Conservation (phyloP, 2,113 vertebrate species). For the Ptilonorhynchus violaceus region DNA sequence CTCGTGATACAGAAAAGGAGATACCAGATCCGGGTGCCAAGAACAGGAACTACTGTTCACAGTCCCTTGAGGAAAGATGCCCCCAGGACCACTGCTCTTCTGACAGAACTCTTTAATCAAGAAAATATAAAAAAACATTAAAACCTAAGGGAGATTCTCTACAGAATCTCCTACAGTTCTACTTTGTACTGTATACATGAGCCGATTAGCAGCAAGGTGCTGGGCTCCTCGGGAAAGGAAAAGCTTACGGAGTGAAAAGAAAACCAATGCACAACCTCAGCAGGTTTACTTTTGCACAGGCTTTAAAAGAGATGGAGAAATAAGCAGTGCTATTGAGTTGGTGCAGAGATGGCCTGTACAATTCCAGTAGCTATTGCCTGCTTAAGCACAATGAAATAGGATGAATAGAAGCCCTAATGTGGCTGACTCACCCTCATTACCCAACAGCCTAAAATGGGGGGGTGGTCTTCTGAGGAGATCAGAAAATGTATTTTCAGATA, state of each 20-base stretch:
- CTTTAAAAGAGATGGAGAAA: slow-evolving; percentile 29
- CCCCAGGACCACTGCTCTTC: not conserved
- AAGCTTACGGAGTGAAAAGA: not conserved
- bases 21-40: not conserved
- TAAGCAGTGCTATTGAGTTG: slow-evolving; percentile 19
- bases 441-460: not conserved
- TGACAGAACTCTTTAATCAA: slow-evolving; percentile 1
- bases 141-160: not conserved
- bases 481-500: not conserved
- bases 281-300: slow-evolving; percentile 16
- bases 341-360: slow-evolving; percentile 10
- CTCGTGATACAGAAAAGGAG: not conserved
- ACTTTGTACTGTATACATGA: not conserved
- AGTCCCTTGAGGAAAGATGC: not conserved
- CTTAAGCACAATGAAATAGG: slow-evolving; percentile 15
- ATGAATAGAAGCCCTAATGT: slow-evolving; percentile 26
- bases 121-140: not conserved
- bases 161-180: not conserved
- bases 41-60: not conserved
- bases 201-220: not conserved
- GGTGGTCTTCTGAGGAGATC: slow-evolving; percentile 8
- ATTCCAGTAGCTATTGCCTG: slow-evolving; percentile 30
- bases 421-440: slow-evolving; percentile 44
- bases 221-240: slow-evolving; percentile 6
- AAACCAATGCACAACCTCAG: slow-evolving; percentile 19